phyloP scores from a whole-genome alignment of 2,113 vertebrate species.

The Anas platyrhynchos region DNA sequence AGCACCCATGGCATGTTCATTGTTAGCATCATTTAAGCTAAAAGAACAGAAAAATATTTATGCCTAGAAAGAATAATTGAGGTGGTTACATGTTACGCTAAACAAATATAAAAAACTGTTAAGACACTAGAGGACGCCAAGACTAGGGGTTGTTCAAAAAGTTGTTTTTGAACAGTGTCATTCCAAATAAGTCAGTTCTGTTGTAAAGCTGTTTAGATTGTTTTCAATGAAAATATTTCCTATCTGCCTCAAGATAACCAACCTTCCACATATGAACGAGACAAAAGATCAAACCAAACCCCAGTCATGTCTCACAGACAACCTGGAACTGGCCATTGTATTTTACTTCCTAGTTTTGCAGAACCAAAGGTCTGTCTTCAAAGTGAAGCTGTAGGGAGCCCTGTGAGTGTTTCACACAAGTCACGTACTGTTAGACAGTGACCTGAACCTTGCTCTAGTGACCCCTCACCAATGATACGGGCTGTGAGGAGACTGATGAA shows the following conservation, averaged over 20 bases:
- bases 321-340: constrained; percentile 27
- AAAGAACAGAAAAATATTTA: not conserved
- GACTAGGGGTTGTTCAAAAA: not conserved
- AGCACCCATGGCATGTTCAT: fast-evolving
- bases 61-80: not conserved
- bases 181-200: not conserved
- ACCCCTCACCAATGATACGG: not conserved
- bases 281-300: not conserved
- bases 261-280: not conserved
- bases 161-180: not conserved
- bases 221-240: constrained; percentile 25
- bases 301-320: not conserved
- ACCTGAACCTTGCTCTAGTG: not conserved
- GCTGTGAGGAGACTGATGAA: not conserved
- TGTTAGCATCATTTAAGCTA: not conserved
- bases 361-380: constrained; percentile 6
- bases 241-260: not conserved
- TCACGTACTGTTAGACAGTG: not conserved
- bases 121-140: not conserved
- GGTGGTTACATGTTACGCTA: not conserved
- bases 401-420: not conserved
- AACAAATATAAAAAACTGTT: not conserved
- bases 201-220: not conserved
- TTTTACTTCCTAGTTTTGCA: constrained; percentile 35
- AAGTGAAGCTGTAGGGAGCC: constrained; percentile 41